Conservation (phyloP, 2,113 vertebrate species). For the Perca schrenkii region DNA sequence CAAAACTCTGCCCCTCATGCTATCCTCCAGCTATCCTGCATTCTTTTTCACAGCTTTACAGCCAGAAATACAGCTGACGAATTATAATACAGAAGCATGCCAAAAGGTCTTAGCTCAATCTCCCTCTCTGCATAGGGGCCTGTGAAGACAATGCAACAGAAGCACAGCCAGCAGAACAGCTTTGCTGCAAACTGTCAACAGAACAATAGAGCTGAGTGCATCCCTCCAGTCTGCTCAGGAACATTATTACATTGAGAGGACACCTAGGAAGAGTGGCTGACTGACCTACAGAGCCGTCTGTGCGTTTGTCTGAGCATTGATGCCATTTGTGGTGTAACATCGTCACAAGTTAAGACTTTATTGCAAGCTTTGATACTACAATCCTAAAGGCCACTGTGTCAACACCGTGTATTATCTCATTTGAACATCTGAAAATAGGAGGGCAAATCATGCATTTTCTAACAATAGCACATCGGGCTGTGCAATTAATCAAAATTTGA, state of each 20-base stretch:
- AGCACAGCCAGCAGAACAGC: slow-evolving; percentile 53
- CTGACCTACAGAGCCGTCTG: slow-evolving; percentile 4
- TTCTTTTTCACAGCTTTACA: slow-evolving; percentile 39
- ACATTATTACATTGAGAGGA: slow-evolving; percentile 35
- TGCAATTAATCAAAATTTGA: too few relatives aligned
- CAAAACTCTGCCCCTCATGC: background rate
- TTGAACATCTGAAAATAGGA: slow-evolving; percentile 1
- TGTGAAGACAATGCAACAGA: slow-evolving; percentile 66
- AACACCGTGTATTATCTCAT: slow-evolving; percentile 16
- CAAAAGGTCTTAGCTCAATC: slow-evolving; percentile 59
- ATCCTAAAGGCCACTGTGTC: slow-evolving; percentile 47
- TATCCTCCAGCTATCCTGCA: slow-evolving; percentile 9
- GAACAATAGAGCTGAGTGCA: slow-evolving; percentile 57
- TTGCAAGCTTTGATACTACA: slow-evolving; percentile 32
- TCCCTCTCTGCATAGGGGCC: slow-evolving; percentile 37
- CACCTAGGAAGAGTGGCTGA: slow-evolving; percentile 28
- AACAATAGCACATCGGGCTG: slow-evolving; percentile 11
- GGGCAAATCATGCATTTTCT: background rate
- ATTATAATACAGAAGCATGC: slow-evolving; percentile 43
- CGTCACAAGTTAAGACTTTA: slow-evolving; percentile 38
- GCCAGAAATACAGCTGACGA: slow-evolving; percentile 35
- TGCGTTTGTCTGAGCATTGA: background rate
- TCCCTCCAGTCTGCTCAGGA: slow-evolving; percentile 46
- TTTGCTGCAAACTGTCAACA: slow-evolving; percentile 56
- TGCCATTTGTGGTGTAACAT: slow-evolving; percentile 21